These are phyloP conservation scores for Pedicia rivosa DNA, from an alignment of 2,888 invertebrate genomes.

Conservation along the genomic window DNA sequence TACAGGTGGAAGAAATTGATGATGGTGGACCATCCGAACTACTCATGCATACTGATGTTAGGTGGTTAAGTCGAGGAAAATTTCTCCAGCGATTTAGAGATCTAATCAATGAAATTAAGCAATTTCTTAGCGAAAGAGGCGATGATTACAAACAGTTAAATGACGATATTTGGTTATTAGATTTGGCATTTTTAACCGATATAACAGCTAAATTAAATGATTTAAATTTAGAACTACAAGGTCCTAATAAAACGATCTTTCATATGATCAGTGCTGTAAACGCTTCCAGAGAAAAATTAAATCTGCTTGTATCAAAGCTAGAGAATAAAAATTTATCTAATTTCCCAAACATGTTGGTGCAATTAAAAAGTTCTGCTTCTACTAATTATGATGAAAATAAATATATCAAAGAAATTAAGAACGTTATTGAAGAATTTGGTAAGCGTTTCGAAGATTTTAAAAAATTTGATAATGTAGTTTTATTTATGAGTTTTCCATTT, in stretches of 20 bases:
- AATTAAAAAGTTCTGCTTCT: background rate
- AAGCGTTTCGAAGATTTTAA: background rate
- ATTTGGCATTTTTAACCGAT: constrained; percentile 4
- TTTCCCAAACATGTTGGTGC: constrained; percentile 2
- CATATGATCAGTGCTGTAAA: constrained; percentile 1
- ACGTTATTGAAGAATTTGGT: background rate
- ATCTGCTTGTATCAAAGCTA: background rate
- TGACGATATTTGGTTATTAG: background rate
- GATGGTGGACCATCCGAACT: constrained; percentile 3
- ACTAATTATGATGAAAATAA: background rate
- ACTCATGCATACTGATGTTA: constrained; percentile 6
- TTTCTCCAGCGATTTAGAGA: constrained; percentile 1
- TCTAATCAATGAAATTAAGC: constrained; percentile 1
- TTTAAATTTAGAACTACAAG: constrained; percentile 6
- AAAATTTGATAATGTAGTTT: background rate
- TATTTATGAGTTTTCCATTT: background rate
- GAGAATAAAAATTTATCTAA: background rate
- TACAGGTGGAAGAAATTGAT: background rate
- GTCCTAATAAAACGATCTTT: background rate
- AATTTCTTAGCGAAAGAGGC: background rate
- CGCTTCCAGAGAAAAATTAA: constrained; percentile 1
- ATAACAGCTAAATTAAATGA: constrained; percentile 2
- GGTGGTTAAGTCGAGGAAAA: constrained; percentile 7
- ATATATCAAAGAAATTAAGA: background rate
- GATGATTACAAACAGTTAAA: background rate